Conservation (phyloP, 2,113 vertebrate genomes). For the Actinemys pallida region DNA sequence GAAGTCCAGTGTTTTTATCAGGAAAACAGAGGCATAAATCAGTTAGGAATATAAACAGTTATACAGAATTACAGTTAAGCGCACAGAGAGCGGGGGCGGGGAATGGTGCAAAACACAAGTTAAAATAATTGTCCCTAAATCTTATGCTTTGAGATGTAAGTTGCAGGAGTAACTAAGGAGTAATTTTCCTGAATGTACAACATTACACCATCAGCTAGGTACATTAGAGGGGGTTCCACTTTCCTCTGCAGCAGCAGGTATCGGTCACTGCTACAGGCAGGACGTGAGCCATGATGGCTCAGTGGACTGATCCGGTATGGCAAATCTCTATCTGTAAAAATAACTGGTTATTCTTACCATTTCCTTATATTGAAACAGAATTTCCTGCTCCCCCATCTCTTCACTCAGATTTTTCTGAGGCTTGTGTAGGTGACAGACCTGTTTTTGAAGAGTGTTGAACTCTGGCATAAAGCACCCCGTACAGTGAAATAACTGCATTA, state of each 20-base stretch:
- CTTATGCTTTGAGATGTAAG: conserved; percentile 14
- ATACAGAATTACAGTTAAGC: neutral
- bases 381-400: conserved; percentile 44
- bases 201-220: neutral
- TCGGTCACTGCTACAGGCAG: neutral
- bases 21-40: neutral
- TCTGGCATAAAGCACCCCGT: neutral
- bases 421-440: conserved; percentile 43
- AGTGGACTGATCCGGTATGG: conserved; percentile 30
- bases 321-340: conserved; percentile 46
- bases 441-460: conserved; percentile 53
- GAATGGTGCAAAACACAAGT: neutral
- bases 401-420: conserved; percentile 7
- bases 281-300: conserved; percentile 18
- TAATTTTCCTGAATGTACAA: conserved; percentile 26
- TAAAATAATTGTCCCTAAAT: conserved; percentile 52
- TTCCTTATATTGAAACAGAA: conserved; percentile 55
- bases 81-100: neutral
- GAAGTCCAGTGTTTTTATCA: neutral
- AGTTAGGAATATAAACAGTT: conserved; percentile 22
- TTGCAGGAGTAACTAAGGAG: neutral
- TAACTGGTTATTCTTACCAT: conserved; percentile 53
- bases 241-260: neutral
- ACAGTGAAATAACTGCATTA: neutral
- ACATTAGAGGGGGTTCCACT: neutral